Percentiles rank a stretch among this genome's conserved stretches.
phyloP scores from a whole-genome alignment of 92 coral and sea anemone genomes.

The Bergia sp. region DNA sequence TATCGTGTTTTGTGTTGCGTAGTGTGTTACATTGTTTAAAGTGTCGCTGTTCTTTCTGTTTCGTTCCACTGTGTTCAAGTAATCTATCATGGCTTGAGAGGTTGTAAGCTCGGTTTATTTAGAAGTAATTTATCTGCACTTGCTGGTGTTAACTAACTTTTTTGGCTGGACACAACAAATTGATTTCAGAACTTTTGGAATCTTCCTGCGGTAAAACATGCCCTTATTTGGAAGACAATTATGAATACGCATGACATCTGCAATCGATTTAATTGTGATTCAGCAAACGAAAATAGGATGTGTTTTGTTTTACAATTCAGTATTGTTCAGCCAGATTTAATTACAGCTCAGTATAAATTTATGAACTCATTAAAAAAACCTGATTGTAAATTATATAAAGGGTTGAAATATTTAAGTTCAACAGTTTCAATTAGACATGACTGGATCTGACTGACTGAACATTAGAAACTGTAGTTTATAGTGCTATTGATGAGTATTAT shows the following conservation, averaged over 20 bases:
- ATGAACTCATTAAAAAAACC: no score
- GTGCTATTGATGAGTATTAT: no score
- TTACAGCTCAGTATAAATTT: no score
- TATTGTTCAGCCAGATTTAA: not conserved
- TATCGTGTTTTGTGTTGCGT: not conserved
- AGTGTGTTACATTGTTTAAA: not conserved
- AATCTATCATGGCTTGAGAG: not conserved
- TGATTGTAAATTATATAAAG: no score
- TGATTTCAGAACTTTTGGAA: not conserved
- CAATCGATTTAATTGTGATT: not conserved
- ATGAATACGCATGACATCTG: slow-evolving; percentile 15
- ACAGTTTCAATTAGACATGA: no score
- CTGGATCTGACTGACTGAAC: no score
- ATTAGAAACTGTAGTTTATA: no score
- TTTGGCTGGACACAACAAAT: not conserved
- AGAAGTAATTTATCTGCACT: no score
- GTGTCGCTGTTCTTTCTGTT: not conserved
- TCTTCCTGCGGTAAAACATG: not conserved
- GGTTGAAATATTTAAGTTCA: no score
- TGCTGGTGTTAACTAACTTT: not conserved
- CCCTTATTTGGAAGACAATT: slow-evolving; percentile 22
- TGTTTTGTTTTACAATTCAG: no score
- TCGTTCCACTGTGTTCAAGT: not conserved
- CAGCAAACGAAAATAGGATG: not conserved
- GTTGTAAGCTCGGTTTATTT: not conserved